phyloP scores from a whole-genome alignment of 2,888 invertebrate species.

The Eulithis testata region DNA sequence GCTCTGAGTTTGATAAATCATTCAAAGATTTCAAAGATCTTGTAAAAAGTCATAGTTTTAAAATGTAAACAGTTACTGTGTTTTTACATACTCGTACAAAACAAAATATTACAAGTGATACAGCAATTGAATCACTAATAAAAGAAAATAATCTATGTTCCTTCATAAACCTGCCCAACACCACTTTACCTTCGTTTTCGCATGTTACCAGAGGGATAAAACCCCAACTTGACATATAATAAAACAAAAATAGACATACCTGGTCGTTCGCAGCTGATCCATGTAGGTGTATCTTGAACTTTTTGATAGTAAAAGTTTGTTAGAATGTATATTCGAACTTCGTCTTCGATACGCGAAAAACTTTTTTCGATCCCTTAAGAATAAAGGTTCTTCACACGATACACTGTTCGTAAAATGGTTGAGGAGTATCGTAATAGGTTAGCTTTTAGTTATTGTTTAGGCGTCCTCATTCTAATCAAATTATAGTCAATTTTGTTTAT shows the following conservation, averaged over 20 bases:
- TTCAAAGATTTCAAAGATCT: neutral
- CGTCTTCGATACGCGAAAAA: constrained; percentile 25
- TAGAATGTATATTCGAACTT: constrained; percentile 25
- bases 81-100: no score
- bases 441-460: neutral
- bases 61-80: no score
- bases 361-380: constrained; percentile 30
- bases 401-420: constrained; percentile 21
- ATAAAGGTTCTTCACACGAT: constrained; percentile 21
- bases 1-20: neutral
- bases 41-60: neutral
- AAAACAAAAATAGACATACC: constrained; percentile 56
- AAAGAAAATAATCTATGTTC: constrained; percentile 6
- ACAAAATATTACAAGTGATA: no score
- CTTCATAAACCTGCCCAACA: constrained; percentile 19
- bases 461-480: neutral
- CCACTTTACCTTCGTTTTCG: constrained; percentile 31
- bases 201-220: constrained; percentile 45
- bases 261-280: constrained; percentile 26
- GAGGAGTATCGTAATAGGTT: neutral
- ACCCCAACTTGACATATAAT: constrained; percentile 42
- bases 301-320: constrained; percentile 38
- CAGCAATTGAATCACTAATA: no score
- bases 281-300: constrained; percentile 27
- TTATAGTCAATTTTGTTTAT: neutral